Conservation (phyloP, 1,140 invertebrate genomes). For the Palaemon carinicauda region DNA sequence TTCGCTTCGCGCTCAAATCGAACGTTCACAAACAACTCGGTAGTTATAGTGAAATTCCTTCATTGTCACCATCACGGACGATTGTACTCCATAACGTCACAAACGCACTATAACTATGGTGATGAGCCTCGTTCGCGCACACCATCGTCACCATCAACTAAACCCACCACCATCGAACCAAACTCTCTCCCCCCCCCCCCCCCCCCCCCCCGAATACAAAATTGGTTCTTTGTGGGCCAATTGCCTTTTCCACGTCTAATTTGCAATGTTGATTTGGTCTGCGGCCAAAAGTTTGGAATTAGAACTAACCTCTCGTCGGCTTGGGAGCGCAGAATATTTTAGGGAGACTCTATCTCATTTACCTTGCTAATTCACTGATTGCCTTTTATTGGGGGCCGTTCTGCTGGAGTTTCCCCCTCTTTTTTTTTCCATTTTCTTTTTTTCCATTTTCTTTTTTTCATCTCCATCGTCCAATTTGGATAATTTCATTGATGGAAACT, state of each 20-base stretch:
- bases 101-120: too few relatives aligned
- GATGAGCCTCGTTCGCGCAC: too few relatives aligned
- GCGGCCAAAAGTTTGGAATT: slow-evolving; percentile 53
- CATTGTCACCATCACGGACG: too few relatives aligned
- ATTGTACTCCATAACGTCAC: too few relatives aligned
- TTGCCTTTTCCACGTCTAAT: slow-evolving; percentile 55
- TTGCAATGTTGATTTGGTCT: slow-evolving; percentile 55
- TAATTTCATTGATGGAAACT: background rate
- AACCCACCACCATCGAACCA: background rate
- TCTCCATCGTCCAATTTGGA: background rate
- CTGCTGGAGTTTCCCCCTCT: background rate
- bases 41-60: too few relatives aligned
- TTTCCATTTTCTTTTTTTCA: too few relatives aligned
- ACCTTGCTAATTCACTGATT: slow-evolving; percentile 50
- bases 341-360: slow-evolving; percentile 22
- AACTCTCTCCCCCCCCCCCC: background rate
- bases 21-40: too few relatives aligned
- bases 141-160: background rate
- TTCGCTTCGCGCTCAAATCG: too few relatives aligned
- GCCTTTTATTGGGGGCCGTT: slow-evolving; percentile 20
- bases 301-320: slow-evolving; percentile 43
- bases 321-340: background rate
- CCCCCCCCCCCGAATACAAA: slow-evolving; percentile 26
- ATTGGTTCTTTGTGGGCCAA: slow-evolving; percentile 55
- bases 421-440: too few relatives aligned